A percentile compares a stretch with the other conserved stretches of the same genome.
Conservation (phyloP, 1,140 invertebrate species). For the Drosophila dunni region DNA sequence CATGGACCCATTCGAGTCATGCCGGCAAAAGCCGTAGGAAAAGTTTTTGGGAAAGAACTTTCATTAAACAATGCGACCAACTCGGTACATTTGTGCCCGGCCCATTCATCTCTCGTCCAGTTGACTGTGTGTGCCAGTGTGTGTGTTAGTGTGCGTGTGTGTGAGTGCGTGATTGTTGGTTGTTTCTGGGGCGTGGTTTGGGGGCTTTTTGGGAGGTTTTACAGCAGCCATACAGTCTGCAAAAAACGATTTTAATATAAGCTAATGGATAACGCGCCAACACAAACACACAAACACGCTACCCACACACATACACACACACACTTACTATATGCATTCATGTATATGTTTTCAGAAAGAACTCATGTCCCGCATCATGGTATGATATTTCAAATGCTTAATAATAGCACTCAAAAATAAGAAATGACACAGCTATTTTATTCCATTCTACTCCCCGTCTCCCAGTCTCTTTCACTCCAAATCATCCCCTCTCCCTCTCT, state of each 20-base stretch:
- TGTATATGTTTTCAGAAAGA: slow-evolving; percentile 26
- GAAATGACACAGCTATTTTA: slow-evolving; percentile 78
- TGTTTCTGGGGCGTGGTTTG: slow-evolving; percentile 45
- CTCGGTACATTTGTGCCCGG: slow-evolving; percentile 63
- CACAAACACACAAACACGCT: slow-evolving; percentile 35
- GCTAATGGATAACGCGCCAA: slow-evolving; percentile 78
- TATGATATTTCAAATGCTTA: slow-evolving; percentile 83
- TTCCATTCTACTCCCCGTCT: slow-evolving; percentile 40
- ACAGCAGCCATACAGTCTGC: slow-evolving; percentile 68
- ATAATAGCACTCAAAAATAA: slow-evolving; percentile 78
- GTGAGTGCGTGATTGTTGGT: slow-evolving; percentile 68
- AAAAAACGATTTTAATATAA: slow-evolving; percentile 82
- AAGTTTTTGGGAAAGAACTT: slow-evolving; percentile 82
- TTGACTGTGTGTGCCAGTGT: not conserved
- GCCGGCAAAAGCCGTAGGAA: slow-evolving; percentile 46
- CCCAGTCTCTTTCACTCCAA: not conserved
- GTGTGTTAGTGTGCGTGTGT: not conserved
- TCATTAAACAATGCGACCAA: slow-evolving; percentile 81
- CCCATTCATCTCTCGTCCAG: slow-evolving; percentile 51
- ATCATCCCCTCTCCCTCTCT: not conserved
- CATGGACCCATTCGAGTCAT: slow-evolving; percentile 33
- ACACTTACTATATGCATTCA: slow-evolving; percentile 23
- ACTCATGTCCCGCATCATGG: slow-evolving; percentile 70
- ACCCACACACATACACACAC: slow-evolving; percentile 35
- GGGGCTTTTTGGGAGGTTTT: slow-evolving; percentile 27